phyloP scores from a whole-genome alignment of 2,797 vertebrate species.

The Gambelia wislizenii region DNA sequence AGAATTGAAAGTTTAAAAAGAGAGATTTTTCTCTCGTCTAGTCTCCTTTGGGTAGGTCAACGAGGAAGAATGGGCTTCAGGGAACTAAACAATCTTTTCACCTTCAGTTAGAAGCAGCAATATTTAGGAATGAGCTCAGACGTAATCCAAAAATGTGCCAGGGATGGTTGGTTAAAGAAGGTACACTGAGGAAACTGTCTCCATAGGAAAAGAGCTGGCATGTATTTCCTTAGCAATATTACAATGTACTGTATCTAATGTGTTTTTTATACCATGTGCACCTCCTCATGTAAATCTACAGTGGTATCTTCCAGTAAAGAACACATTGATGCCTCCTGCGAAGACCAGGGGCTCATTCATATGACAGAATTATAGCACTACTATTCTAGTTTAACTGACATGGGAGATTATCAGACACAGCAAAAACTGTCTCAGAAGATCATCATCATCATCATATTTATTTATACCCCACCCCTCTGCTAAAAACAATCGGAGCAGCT shows the following conservation, averaged over 20 bases:
- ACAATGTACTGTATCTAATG: not conserved
- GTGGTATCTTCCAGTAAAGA: not conserved
- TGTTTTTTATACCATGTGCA: not conserved
- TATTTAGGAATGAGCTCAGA: slow-evolving; percentile 69
- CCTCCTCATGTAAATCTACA: not conserved
- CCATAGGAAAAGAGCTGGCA: slow-evolving; percentile 34
- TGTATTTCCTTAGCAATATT: slow-evolving; percentile 56
- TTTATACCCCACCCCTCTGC: too few relatives aligned
- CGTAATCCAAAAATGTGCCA: slow-evolving; percentile 69
- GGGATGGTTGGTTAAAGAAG: slow-evolving; percentile 16
- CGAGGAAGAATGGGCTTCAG: slow-evolving; percentile 70
- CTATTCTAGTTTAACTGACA: too few relatives aligned
- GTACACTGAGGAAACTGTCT: slow-evolving; percentile 42
- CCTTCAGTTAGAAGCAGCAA: slow-evolving; percentile 68
- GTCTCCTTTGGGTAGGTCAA: slow-evolving; percentile 77
- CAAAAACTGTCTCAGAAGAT: too few relatives aligned
- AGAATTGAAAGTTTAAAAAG: slow-evolving; percentile 70
- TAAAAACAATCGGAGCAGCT: too few relatives aligned
- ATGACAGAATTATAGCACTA: too few relatives aligned
- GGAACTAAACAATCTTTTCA: slow-evolving; percentile 63
- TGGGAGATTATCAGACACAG: too few relatives aligned
- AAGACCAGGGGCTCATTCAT: not conserved
- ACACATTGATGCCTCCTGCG: too few relatives aligned
- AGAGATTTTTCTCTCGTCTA: slow-evolving; percentile 62
- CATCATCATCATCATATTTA: too few relatives aligned